phyloP scores from a whole-genome alignment of 2,888 invertebrate genomes.

The Amorpha juglandis region DNA sequence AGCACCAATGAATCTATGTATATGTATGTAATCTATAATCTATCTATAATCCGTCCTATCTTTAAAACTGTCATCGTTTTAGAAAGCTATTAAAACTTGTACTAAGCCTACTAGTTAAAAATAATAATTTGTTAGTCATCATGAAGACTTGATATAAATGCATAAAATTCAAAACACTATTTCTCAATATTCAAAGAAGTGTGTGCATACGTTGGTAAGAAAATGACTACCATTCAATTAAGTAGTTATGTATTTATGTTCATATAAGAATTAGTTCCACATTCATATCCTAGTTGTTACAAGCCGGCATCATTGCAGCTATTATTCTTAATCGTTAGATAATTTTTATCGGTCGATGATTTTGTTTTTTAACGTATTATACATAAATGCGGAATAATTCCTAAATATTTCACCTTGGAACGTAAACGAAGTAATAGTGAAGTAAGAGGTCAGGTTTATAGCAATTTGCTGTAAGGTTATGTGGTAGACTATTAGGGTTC shows the following conservation, averaged over 20 bases:
- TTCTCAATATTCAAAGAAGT: slow-evolving; percentile 9
- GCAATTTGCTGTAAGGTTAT: slow-evolving; percentile 37
- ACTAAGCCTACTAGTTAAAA: no score
- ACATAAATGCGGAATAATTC: slow-evolving; percentile 54
- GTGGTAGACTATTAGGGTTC: slow-evolving; percentile 4
- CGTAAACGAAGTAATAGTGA: slow-evolving; percentile 53
- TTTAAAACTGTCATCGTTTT: no score
- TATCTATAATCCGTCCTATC: no score
- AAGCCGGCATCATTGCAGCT: slow-evolving; percentile 38
- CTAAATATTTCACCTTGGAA: slow-evolving; percentile 61
- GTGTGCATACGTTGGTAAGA: slow-evolving; percentile 26
- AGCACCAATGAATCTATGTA: no score
- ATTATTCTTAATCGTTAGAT: slow-evolving; percentile 46
- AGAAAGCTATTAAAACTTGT: no score
- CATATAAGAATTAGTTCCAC: slow-evolving; percentile 62
- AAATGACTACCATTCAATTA: slow-evolving; percentile 49
- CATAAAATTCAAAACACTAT: background rate
- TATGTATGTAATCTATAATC: no score
- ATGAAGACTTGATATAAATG: no score
- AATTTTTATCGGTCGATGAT: slow-evolving; percentile 41
- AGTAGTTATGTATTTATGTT: slow-evolving; percentile 47
- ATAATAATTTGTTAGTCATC: no score
- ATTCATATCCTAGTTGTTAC: slow-evolving; percentile 48
- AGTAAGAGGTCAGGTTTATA: slow-evolving; percentile 33
- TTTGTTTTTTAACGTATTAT: slow-evolving; percentile 37